Percentiles rank a stretch among this genome's conserved stretches.
Evolutionary conservation across 2,797 vertebrate species (phyloP).

Genomic region (Cryptoblepharus egeriae): DNA sequence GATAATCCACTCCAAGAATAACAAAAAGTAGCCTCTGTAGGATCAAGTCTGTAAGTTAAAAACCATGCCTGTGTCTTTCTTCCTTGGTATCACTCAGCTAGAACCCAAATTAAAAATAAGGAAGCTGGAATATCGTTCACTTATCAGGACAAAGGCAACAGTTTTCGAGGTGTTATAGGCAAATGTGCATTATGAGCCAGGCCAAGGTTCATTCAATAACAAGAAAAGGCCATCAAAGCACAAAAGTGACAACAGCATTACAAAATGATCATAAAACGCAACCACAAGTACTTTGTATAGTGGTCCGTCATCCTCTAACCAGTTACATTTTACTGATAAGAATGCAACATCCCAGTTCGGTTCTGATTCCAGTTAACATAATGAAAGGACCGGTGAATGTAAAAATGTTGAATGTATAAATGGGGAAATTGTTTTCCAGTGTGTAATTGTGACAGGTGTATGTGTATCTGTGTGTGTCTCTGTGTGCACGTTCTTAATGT

Average conservation of each 20-base stretch:
- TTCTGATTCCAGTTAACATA: slow-evolving; percentile 35
- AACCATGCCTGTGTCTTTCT: neutral
- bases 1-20: slow-evolving; percentile 46
- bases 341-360: neutral
- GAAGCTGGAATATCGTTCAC: slow-evolving; percentile 42
- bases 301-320: slow-evolving; percentile 14
- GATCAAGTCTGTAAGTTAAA: slow-evolving; percentile 20
- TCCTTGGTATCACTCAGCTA: slow-evolving; percentile 50
- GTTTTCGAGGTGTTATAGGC: slow-evolving; percentile 18
- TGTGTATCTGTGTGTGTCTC: no score
- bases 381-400: slow-evolving; percentile 2
- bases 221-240: slow-evolving; percentile 7
- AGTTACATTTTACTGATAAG: slow-evolving; percentile 21
- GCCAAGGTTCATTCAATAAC: slow-evolving; percentile 32
- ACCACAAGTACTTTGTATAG: slow-evolving; percentile 15
- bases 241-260: neutral
- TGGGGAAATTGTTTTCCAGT: slow-evolving; percentile 18
- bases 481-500: neutral
- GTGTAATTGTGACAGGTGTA: neutral
- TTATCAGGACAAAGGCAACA: slow-evolving; percentile 42
- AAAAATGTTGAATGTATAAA: neutral
- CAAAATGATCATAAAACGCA: slow-evolving; percentile 2
- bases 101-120: slow-evolving; percentile 48
- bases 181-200: slow-evolving; percentile 24
- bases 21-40: slow-evolving; percentile 11